These are phyloP conservation scores for Priapulus caudatus DNA, from an alignment of 2,888 invertebrate genomes.

Conservation along the genomic window DNA sequence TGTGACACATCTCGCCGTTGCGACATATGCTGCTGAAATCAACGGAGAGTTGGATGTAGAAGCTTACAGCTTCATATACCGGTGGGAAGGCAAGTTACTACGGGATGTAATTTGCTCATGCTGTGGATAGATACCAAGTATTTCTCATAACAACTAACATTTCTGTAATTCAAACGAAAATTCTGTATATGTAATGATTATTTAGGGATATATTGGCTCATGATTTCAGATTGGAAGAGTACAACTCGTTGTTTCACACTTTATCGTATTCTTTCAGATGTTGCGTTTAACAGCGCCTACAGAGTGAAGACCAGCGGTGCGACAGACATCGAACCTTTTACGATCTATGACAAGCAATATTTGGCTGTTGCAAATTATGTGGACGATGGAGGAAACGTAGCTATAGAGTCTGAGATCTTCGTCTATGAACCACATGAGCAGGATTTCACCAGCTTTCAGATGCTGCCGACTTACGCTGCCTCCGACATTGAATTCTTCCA, in stretches of 20 bases:
- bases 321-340: background rate
- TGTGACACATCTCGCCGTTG: background rate
- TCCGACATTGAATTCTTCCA: background rate
- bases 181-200: no score
- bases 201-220: no score
- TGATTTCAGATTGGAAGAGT: no score
- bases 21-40: background rate
- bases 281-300: no score
- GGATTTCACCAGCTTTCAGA: background rate
- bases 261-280: background rate
- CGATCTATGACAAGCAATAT: background rate
- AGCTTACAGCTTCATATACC: background rate
- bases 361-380: background rate
- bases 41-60: background rate
- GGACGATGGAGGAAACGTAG: background rate
- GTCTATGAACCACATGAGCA: background rate
- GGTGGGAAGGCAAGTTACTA: background rate
- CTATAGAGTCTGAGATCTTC: background rate
- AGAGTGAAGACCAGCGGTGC: no score
- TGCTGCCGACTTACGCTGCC: background rate
- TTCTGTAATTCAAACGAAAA: no score
- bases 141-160: no score
- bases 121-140: no score
- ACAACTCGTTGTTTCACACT: no score
- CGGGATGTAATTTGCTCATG: background rate